These are phyloP conservation scores for Phengaris arion DNA, from an alignment of 2,888 invertebrate genomes.

Conservation along the genomic window DNA sequence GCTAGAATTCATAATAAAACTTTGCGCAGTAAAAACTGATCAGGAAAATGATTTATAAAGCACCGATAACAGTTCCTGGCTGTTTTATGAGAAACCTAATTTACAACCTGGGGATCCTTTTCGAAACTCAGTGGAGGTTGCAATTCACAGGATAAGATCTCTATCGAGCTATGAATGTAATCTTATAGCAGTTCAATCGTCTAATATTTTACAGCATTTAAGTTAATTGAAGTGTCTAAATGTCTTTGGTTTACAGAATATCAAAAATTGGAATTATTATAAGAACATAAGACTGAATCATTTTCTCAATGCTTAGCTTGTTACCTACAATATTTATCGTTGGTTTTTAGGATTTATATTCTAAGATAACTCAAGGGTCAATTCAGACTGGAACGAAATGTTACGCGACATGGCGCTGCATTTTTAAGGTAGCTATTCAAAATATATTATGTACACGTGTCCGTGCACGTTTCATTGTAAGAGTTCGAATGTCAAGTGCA, in stretches of 20 bases:
- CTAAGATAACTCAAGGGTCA: too few species aligned
- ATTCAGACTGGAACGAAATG: too few species aligned
- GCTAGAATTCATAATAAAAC: background rate
- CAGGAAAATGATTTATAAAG: conserved; percentile 4
- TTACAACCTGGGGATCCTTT: background rate
- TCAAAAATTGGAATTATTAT: too few species aligned
- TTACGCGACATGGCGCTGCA: too few species aligned
- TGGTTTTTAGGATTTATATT: too few species aligned
- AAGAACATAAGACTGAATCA: too few species aligned
- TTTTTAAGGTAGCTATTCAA: too few species aligned
- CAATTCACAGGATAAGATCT: conserved; percentile 6
- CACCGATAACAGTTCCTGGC: background rate
- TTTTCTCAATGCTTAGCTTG: too few species aligned
- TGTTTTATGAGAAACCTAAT: conserved; percentile 13
- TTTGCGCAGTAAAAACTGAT: background rate
- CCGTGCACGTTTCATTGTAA: too few species aligned
- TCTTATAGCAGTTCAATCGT: background rate
- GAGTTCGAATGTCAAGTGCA: too few species aligned
- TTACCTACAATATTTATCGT: too few species aligned
- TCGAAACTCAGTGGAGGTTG: background rate
- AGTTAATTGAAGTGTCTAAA: conserved; percentile 8
- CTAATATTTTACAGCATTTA: background rate
- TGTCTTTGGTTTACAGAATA: background rate
- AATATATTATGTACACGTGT: too few species aligned
- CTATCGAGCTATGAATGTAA: background rate